Evolutionary conservation across 2,113 vertebrate species (phyloP).

Genomic region (Lophius piscatorius): DNA sequence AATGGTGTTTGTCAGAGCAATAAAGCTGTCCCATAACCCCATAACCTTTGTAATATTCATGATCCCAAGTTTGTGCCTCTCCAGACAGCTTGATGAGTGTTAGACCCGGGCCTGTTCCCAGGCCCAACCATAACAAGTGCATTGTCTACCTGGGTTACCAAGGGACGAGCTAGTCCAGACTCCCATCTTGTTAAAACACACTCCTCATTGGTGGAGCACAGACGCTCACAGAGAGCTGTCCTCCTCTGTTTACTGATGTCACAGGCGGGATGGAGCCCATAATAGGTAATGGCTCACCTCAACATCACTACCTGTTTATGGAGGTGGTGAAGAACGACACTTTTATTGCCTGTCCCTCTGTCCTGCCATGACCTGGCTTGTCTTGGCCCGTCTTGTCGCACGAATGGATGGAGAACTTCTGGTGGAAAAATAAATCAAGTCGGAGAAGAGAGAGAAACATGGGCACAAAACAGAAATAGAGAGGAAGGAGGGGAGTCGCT

Average conservation of each 20-base stretch:
- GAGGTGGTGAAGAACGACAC: conserved; percentile 71
- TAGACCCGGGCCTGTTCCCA: conserved; percentile 58
- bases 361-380: conserved; percentile 39
- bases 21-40: conserved; percentile 75
- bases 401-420: conserved; percentile 40
- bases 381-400: conserved; percentile 44
- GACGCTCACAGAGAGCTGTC: conserved; percentile 18
- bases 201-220: conserved; percentile 48
- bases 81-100: conserved; percentile 72
- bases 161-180: conserved; percentile 73
- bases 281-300: conserved; percentile 80
- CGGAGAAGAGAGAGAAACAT: conserved; percentile 9
- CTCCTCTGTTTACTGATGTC: conserved; percentile 66
- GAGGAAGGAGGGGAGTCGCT: conserved; percentile 7
- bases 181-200: conserved; percentile 65
- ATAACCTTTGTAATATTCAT: conserved; percentile 72
- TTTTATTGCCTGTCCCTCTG: conserved; percentile 70
- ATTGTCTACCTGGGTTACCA: conserved; percentile 69
- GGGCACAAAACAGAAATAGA: conserved; percentile 6
- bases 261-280: conserved; percentile 64
- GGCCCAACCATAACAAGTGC: conserved; percentile 72
- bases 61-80: conserved; percentile 66
- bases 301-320: conserved; percentile 73
- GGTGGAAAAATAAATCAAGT: conserved; percentile 44
- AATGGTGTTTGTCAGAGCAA: conserved; percentile 69